Evolutionary conservation across 2,888 invertebrate species (phyloP).

Genomic region (Rhaphigaster nebulosa): DNA sequence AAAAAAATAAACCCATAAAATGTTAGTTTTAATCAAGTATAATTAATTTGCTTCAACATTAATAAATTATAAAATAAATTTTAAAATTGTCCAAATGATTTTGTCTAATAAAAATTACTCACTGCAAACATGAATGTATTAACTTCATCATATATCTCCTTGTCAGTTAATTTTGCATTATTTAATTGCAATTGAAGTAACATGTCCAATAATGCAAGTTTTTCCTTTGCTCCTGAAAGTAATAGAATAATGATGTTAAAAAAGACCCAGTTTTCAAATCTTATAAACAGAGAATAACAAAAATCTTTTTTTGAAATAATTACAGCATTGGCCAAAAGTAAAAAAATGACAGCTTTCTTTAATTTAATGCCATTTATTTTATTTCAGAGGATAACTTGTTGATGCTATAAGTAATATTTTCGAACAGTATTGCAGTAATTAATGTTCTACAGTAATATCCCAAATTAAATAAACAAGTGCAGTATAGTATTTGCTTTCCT

Average conservation of each 20-base stretch:
- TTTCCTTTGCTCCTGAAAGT: conserved; percentile 53
- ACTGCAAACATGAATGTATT: conserved; percentile 67
- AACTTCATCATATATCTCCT: conserved; percentile 66
- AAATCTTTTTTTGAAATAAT: no score
- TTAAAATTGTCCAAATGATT: neutral
- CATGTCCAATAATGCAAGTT: conserved; percentile 53
- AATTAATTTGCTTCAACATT: neutral
- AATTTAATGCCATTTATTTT: no score
- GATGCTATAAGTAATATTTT: no score
- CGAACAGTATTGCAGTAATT: no score
- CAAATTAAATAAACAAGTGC: no score
- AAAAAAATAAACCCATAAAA: neutral
- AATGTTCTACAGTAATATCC: no score
- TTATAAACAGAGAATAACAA: no score
- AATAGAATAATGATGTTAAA: neutral
- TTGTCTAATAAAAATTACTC: conserved; percentile 57
- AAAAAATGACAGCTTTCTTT: no score
- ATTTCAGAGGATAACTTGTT: no score
- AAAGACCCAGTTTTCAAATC: neutral
- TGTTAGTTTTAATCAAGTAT: neutral
- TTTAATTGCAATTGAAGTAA: conserved; percentile 27
- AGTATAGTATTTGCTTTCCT: no score
- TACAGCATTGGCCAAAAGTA: no score
- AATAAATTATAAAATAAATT: neutral
- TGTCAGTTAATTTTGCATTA: conserved; percentile 60